Conservation (phyloP, 1,140 invertebrate species). For the Drosophila lowei region DNA sequence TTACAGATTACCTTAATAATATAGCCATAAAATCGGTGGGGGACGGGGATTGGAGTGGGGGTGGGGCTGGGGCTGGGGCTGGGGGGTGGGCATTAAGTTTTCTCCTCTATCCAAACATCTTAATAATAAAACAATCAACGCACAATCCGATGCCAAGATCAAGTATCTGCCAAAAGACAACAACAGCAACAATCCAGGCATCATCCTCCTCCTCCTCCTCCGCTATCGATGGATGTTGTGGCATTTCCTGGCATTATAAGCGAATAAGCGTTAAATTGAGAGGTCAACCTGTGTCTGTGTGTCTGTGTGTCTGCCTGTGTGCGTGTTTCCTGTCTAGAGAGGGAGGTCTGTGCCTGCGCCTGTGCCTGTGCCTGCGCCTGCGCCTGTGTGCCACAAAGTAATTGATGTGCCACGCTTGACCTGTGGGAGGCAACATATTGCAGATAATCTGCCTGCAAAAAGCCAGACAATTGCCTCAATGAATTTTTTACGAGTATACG, state of each 20-base stretch:
- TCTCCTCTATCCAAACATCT: constrained; percentile 68
- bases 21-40: constrained; percentile 58
- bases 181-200: constrained; percentile 21
- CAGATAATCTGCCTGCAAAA: constrained; percentile 74
- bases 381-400: constrained; percentile 81
- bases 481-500: constrained; percentile 67
- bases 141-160: constrained; percentile 74
- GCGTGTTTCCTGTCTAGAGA: constrained; percentile 55
- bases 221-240: constrained; percentile 29
- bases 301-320: constrained; percentile 22
- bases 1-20: constrained; percentile 69
- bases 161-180: constrained; percentile 77
- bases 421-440: constrained; percentile 83
- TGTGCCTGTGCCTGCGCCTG: constrained; percentile 50
- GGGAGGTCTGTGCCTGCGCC: constrained; percentile 49
- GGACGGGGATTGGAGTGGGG: too few relatives aligned
- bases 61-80: background rate
- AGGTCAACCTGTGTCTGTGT: constrained; percentile 54
- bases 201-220: constrained; percentile 26
- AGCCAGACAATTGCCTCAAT: constrained; percentile 81
- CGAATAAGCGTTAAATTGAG: constrained; percentile 66
- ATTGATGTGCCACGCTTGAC: constrained; percentile 83
- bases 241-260: constrained; percentile 79
- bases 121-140: constrained; percentile 81
- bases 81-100: constrained; percentile 7